Evolutionary conservation across 2,113 vertebrate species (phyloP).

Genomic region (Microcebus lehilahytsara): DNA sequence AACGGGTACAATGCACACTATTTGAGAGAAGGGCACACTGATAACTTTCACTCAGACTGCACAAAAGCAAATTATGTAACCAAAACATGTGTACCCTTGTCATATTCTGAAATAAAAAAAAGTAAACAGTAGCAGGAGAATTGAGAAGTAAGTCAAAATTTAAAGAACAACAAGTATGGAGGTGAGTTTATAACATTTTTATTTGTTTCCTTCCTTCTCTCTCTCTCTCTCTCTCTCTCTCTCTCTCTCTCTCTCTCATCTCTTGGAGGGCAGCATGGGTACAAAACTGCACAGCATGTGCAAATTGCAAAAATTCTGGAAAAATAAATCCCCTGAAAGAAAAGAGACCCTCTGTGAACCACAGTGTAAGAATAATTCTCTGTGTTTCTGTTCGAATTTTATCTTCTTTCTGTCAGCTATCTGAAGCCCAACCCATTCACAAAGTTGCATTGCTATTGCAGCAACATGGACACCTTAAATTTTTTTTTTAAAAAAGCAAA

Average conservation of each 20-base stretch:
- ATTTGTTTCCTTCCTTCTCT: background rate
- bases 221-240: background rate
- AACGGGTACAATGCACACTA: too few relatives aligned
- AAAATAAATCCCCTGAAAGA: background rate
- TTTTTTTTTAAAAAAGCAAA: background rate
- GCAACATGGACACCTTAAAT: background rate
- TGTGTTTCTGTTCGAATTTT: background rate
- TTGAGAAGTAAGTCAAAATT: background rate
- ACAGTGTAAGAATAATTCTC: background rate
- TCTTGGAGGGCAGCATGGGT: background rate
- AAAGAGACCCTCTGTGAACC: background rate
- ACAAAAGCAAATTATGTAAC: too few relatives aligned
- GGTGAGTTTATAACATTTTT: background rate
- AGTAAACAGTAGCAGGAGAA: background rate
- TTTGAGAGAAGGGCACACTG: too few relatives aligned
- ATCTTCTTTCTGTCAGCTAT: background rate
- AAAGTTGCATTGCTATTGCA: background rate
- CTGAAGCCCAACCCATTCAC: background rate
- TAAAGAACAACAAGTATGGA: background rate
- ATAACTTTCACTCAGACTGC: too few relatives aligned
- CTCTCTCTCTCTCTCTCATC: background rate
- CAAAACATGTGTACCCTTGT: too few relatives aligned
- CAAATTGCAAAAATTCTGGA: background rate
- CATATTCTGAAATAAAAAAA: background rate
- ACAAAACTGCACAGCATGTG: background rate